Conservation (phyloP, 1,140 invertebrate genomes). For the Tetramorium simillimum region DNA sequence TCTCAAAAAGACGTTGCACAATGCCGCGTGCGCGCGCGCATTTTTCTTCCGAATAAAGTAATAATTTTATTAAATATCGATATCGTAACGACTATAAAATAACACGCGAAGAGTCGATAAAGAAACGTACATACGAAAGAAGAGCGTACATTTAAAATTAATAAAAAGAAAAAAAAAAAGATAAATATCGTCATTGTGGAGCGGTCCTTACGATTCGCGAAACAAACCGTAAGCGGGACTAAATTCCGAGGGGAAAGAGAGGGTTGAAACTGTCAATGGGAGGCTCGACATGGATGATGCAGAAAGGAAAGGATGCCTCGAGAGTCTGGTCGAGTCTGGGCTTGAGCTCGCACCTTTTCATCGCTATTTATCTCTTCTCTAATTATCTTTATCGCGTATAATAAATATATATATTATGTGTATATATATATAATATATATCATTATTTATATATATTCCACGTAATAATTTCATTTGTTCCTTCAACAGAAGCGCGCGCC, state of each 20-base stretch:
- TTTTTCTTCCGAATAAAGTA: slow-evolving; percentile 25
- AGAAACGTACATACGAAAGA: slow-evolving; percentile 13
- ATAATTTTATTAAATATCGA: slow-evolving; percentile 47
- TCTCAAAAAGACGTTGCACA: slow-evolving; percentile 40
- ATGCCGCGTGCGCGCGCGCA: slow-evolving; percentile 1
- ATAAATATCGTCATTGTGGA: neutral
- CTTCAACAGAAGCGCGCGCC: slow-evolving; percentile 60
- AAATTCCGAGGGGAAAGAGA: neutral
- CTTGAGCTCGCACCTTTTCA: slow-evolving; percentile 76
- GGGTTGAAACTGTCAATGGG: neutral
- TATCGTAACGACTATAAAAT: slow-evolving; percentile 45
- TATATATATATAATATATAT: slow-evolving; percentile 81
- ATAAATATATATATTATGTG: slow-evolving; percentile 82
- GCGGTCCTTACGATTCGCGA: neutral
- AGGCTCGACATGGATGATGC: slow-evolving; percentile 48
- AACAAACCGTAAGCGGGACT: slow-evolving; percentile 1
- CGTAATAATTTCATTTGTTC: slow-evolving; percentile 82
- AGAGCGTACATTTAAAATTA: neutral
- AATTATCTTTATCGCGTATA: slow-evolving; percentile 80
- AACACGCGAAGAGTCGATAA: slow-evolving; percentile 15
- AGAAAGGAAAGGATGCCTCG: slow-evolving; percentile 72
- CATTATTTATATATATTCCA: slow-evolving; percentile 84
- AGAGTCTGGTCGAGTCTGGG: slow-evolving; percentile 71
- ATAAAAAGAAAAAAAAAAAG: slow-evolving; percentile 1
- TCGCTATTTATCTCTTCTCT: slow-evolving; percentile 78